Percentiles rank a stretch among this genome's conserved stretches.
Conservation (phyloP, 2,888 invertebrate species). For the Phasia obesa region DNA sequence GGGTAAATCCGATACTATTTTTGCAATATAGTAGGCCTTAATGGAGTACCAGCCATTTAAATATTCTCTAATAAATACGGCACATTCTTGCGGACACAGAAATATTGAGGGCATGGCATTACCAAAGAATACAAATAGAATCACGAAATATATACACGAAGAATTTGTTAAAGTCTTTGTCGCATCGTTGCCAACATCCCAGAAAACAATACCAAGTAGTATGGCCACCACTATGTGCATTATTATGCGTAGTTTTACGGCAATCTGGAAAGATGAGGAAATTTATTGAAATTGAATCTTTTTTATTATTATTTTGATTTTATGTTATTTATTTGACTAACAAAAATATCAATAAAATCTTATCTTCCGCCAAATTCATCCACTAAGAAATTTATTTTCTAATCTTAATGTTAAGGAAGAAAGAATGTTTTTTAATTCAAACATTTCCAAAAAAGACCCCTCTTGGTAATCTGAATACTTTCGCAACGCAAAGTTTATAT, state of each 20-base stretch:
- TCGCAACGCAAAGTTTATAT: no score
- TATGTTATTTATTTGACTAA: neutral
- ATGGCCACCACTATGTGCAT: slow-evolving; percentile 92
- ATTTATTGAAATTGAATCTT: neutral
- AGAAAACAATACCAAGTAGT: slow-evolving; percentile 91
- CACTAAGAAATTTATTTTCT: no score
- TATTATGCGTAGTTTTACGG: slow-evolving; percentile 85
- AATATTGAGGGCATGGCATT: slow-evolving; percentile 94
- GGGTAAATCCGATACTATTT: slow-evolving; percentile 90
- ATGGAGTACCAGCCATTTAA: slow-evolving; percentile 95
- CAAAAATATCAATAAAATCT: no score
- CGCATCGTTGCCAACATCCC: slow-evolving; percentile 92
- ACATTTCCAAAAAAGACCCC: no score
- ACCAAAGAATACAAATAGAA: slow-evolving; percentile 96
- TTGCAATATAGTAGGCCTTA: slow-evolving; percentile 90
- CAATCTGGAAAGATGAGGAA: slow-evolving; percentile 73
- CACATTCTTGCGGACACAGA: slow-evolving; percentile 91
- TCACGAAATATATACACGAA: slow-evolving; percentile 93
- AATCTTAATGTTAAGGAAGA: no score
- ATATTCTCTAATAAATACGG: slow-evolving; percentile 90
- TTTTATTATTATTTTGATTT: neutral
- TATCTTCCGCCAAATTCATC: no score
- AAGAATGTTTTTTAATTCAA: no score
- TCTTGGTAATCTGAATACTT: no score
- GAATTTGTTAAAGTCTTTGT: slow-evolving; percentile 91